A percentile compares a stretch with the other conserved stretches of the same genome.
phyloP scores from a whole-genome alignment of 2,888 invertebrate species.

The Pollenia labialis region DNA sequence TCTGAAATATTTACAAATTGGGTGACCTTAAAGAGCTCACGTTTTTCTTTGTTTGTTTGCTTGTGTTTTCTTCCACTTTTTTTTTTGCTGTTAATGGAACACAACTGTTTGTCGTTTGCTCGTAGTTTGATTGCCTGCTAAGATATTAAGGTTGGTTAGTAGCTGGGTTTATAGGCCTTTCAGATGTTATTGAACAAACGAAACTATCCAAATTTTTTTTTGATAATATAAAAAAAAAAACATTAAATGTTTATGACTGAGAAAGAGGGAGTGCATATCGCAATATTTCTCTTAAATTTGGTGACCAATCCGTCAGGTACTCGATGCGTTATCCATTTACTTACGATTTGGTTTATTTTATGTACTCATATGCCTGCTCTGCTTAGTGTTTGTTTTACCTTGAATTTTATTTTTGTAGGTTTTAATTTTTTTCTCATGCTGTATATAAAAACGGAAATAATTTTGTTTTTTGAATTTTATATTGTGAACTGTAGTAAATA shows the following conservation, averaged over 20 bases:
- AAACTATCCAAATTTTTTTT: conserved; percentile 2
- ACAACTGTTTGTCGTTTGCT: background rate
- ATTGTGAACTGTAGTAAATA: conserved; percentile 17
- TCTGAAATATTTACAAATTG: conserved; percentile 62
- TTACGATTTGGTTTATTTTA: conserved; percentile 7
- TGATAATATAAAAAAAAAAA: conserved; percentile 44
- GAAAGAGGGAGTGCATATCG: background rate
- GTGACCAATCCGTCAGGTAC: conserved; percentile 10
- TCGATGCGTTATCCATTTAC: background rate
- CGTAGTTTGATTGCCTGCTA: conserved; percentile 22
- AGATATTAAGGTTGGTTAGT: conserved; percentile 29
- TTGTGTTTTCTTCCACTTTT: conserved; percentile 10
- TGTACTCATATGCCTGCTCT: conserved; percentile 33
- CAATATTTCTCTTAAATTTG: background rate
- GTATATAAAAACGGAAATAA: conserved; percentile 53
- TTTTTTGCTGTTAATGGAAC: conserved; percentile 19
- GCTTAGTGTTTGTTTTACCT: conserved; percentile 56
- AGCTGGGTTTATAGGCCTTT: conserved; percentile 41
- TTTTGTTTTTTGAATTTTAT: conserved; percentile 50
- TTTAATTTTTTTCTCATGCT: conserved; percentile 7
- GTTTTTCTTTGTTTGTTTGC: conserved; percentile 50
- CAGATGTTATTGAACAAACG: background rate
- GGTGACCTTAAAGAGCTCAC: conserved; percentile 67
- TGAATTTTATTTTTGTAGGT: conserved; percentile 29
- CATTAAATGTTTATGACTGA: conserved; percentile 13